phyloP scores from a whole-genome alignment of 2,797 vertebrate species.

The Xiphorhynchus erythropygius region DNA sequence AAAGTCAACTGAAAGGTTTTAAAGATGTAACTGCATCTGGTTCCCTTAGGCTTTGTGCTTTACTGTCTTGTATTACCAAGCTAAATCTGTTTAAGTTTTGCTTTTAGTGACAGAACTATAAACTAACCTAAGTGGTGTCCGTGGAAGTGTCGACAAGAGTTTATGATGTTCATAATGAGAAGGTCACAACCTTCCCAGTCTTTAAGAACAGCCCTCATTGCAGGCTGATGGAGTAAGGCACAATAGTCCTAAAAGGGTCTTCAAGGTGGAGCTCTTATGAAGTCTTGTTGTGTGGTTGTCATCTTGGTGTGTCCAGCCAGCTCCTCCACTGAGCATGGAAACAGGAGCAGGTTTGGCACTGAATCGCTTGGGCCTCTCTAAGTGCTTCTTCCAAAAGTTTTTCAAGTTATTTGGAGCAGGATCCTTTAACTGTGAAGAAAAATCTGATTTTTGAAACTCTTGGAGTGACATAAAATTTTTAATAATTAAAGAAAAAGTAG shows the following conservation, averaged over 20 bases:
- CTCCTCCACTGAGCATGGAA: neutral
- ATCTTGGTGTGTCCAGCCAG: neutral
- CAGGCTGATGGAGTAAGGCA: neutral
- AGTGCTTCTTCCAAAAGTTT: neutral
- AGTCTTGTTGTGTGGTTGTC: fast-evolving
- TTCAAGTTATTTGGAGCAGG: neutral
- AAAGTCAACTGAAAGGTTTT: neutral
- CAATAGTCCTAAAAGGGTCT: neutral
- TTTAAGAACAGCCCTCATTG: neutral
- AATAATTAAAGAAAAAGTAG: neutral
- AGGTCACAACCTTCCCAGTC: fast-evolving
- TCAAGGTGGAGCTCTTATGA: neutral
- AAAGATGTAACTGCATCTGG: neutral
- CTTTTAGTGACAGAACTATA: neutral
- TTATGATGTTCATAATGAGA: neutral
- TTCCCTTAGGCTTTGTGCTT: neutral
- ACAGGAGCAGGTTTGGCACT: neutral
- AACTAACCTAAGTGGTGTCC: neutral
- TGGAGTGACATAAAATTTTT: neutral
- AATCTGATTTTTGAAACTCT: neutral
- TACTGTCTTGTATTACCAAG: neutral
- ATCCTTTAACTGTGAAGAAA: neutral
- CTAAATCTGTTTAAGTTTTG: neutral
- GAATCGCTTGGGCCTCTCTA: neutral
- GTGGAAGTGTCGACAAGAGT: neutral